Base-by-base conservation (phyloP, 1,140 invertebrate genomes). In the Chrysoperla carnea region DNA sequence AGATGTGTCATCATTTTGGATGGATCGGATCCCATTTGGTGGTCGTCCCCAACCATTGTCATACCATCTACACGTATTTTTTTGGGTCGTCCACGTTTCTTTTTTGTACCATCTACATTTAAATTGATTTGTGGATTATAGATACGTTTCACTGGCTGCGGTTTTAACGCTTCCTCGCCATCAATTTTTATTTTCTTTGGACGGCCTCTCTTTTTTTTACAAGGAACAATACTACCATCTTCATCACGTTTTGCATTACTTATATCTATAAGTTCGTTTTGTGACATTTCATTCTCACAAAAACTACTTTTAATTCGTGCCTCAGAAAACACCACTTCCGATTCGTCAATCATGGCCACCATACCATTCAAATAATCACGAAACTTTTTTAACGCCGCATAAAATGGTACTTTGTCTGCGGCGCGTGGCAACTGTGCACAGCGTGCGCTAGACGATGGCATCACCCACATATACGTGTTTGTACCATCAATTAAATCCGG, bases 391-490 rank as follows among this genome's bases (percentile, higher is more conserved):
- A 97, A 66, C 14, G 90, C 90, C 33, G 82, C 75, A 66, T 95
- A 97, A 68, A 95, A 97, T 46, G 92, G 92, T 31, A 97, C 88
- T 66, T 97, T 97, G 65, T 96, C 92, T 1, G 89, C 84, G 3
- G 91, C 90, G 46, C 91, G 73, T 1, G 93, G 93, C 48, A 96
- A 67, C 59, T 96, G 91, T 23, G 91, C 88, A 66, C 91, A 96
- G 45, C 92, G 73, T 31, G 93, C 92, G 59, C 88, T 93, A 15
- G 91, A 95, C 33, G 92, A 96, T 45, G 93, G 92, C 90, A 96
- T 95, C 55, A 96, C 92, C 87, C 88, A 97, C 69, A 95, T 89
- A 59, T 90, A 84, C 90, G 90, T 94, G 58, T 87, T 87, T 13
- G 91, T 94, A 40, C 88, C 90, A 48, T 91, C 84, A 15, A 96